A percentile compares a stretch with the other conserved stretches of the same genome.
phyloP scores from a whole-genome alignment of 2,113 vertebrate genomes.

The Meles meles region DNA sequence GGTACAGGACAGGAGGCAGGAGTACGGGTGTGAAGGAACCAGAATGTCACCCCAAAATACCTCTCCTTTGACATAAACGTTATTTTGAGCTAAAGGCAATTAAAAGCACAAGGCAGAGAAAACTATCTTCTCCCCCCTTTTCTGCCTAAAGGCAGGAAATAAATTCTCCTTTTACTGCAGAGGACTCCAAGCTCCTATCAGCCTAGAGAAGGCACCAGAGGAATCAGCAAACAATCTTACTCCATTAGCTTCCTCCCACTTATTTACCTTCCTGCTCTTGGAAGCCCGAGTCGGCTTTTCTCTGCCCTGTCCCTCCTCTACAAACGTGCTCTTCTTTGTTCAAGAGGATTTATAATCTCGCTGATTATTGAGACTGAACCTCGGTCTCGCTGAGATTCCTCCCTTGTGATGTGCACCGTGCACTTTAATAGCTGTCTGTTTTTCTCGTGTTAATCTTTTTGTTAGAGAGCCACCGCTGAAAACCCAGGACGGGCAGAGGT shows the following conservation, averaged over 20 bases:
- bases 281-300: neutral
- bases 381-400: neutral
- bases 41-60: neutral
- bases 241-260: neutral
- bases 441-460: neutral
- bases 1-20: rapidly evolving
- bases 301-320: neutral
- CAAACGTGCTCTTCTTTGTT: neutral
- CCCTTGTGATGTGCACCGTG: neutral
- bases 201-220: neutral
- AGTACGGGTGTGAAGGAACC: neutral
- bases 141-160: neutral
- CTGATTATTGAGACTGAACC: neutral
- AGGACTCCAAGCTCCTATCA: neutral
- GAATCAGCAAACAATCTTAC: neutral
- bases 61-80: neutral
- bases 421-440: neutral
- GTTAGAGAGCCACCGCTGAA: neutral
- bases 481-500: neutral
- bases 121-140: neutral
- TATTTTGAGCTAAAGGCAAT: neutral
- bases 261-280: neutral
- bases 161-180: neutral
- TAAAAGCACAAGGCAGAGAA: neutral
- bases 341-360: neutral